These are phyloP conservation scores for Hypanus sabinus DNA, from an alignment of 2,113 vertebrate genomes.

Conservation along the genomic window DNA sequence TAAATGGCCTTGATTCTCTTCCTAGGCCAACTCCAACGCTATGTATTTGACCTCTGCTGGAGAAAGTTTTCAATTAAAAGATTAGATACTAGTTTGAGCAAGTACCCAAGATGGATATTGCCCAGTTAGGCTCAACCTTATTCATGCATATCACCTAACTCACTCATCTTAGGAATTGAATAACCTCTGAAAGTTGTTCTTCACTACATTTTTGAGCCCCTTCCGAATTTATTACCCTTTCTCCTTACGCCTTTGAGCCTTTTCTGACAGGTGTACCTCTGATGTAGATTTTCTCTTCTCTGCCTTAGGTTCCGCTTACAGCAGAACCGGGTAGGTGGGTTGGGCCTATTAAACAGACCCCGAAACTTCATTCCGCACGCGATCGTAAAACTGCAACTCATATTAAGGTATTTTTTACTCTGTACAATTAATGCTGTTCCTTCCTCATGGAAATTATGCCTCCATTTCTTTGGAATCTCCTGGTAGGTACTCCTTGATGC, in stretches of 20 bases:
- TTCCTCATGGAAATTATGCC: slow-evolving; percentile 4
- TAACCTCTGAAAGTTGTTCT: background rate
- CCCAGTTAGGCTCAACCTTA: background rate
- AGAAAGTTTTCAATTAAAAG: background rate
- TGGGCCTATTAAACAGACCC: slow-evolving; percentile 35
- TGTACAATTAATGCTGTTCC: background rate
- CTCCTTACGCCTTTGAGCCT: background rate
- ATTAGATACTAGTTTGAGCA: background rate
- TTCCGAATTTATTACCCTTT: background rate
- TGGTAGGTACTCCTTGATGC: slow-evolving; percentile 7
- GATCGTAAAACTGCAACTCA: slow-evolving; percentile 33
- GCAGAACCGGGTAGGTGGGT: slow-evolving; percentile 37
- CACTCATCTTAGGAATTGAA: background rate
- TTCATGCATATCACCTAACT: background rate
- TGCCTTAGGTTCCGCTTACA: slow-evolving; percentile 34
- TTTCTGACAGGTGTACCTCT: background rate
- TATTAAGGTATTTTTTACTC: slow-evolving; percentile 37
- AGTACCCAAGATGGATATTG: background rate
- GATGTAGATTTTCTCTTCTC: slow-evolving; percentile 35
- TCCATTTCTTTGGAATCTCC: background rate
- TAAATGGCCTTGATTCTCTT: background rate
- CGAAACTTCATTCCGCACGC: slow-evolving; percentile 31
- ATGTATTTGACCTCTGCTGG: background rate
- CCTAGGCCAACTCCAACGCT: background rate
- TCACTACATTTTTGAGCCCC: background rate